Conservation (phyloP, 2,113 vertebrate genomes). For the Otis tarda region DNA sequence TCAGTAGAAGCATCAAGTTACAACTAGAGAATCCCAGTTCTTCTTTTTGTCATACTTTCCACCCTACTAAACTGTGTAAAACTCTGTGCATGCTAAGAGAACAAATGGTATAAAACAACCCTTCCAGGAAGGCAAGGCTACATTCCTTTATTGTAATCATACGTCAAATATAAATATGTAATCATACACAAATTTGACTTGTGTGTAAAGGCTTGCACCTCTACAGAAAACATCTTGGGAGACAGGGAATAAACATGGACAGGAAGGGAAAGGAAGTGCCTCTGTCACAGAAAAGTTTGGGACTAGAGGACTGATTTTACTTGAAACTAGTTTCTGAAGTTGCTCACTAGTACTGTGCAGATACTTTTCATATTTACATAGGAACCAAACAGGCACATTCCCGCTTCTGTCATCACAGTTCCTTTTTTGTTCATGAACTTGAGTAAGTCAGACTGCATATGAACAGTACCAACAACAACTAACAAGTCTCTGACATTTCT, state of each 20-base stretch:
- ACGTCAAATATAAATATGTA: neutral
- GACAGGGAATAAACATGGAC: neutral
- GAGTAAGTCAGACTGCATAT: neutral
- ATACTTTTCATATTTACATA: neutral
- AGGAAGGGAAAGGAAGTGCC: neutral
- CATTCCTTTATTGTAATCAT: neutral
- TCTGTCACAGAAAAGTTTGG: neutral
- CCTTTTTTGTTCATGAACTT: neutral
- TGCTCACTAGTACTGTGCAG: neutral
- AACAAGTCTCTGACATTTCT: neutral
- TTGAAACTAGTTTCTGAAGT: neutral
- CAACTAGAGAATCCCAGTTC: neutral
- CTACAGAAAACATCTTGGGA: neutral
- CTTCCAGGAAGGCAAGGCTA: neutral
- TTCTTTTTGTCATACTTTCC: neutral
- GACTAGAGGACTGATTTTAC: neutral
- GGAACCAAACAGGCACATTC: neutral
- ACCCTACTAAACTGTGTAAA: neutral
- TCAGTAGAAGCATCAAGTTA: neutral
- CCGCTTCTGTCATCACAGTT: neutral
- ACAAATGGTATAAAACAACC: neutral
- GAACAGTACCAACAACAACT: neutral
- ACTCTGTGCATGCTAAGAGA: neutral
- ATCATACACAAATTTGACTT: neutral
- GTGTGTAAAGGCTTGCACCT: neutral